Base-by-base conservation (phyloP, 2,113 vertebrate genomes). In the Falcunculus frontatus region DNA sequence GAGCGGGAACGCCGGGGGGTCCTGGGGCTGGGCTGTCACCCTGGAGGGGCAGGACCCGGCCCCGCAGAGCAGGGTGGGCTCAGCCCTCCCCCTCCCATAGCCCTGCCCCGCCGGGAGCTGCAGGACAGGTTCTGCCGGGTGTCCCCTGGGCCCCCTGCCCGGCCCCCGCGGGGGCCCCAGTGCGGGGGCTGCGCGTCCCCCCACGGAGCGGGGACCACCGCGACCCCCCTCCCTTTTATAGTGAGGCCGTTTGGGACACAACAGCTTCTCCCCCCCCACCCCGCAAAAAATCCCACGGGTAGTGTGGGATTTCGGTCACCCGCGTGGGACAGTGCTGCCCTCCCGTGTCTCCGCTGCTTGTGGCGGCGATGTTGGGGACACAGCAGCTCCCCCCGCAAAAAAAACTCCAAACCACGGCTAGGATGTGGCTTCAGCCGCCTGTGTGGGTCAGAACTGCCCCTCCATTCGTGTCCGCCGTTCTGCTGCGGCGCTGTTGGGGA, bases 71-170 rank as follows among this genome's bases (percentile, higher is more conserved):
- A 20, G 77, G 56, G 47, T 69, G 72, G 83, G 76, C n/a, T 87
- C 74, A 62, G 74, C 11, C 53, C 63, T 68, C 15, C 57, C 19
- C 32, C 13, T 13, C 37, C 5, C 59, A 5, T 33, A 3, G 39
- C n/a, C 32, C 46, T 53, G 72, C 59, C 32, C 67, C 39, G 3
- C 47, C 5, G 5, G 32, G 74, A 88, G 84, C 89, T 64, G 78
- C 68, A 80, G 74, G 84, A 80, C 89, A 84, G 93, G 93, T 92
- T 92, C 89, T 85, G 63, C 93, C 68, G 44, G 84, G 63, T 63
- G 85, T 70, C 87, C 77, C 77, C 35, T 49, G 73, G 73, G 85
- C 82, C 69, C 84, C 63, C 39, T 65, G 80, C 82, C 77, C 41
- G 21, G 60, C 78, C 79, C 67, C 55, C 13, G 11, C 9, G 3